A percentile compares a stretch with the other conserved stretches of the same genome.
phyloP scores from a whole-genome alignment of 2,797 vertebrate genomes.

The Gorsachius magnificus region DNA sequence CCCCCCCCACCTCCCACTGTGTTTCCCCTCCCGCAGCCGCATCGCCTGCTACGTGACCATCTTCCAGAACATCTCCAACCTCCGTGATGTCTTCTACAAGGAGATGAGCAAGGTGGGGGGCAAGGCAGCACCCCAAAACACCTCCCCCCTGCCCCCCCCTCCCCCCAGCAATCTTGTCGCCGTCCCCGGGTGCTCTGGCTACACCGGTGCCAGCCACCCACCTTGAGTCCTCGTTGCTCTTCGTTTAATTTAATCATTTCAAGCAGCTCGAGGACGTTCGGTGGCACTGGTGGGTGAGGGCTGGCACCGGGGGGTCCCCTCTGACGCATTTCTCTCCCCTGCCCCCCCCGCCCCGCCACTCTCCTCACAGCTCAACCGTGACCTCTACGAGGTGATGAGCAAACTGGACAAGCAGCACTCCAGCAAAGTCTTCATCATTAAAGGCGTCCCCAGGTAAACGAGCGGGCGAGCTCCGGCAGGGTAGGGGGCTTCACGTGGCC shows the following conservation, averaged over 20 bases:
- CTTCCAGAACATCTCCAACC: constrained; percentile 89
- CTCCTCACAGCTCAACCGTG: constrained; percentile 82
- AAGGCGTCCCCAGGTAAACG: constrained; percentile 84
- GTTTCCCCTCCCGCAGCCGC: constrained; percentile 76
- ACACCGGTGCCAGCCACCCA: rapidly evolving
- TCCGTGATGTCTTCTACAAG: constrained; percentile 89
- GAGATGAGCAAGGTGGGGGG: constrained; percentile 88
- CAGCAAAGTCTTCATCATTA: constrained; percentile 87
- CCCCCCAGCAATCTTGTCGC: neutral
- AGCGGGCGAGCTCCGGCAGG: rapidly evolving
- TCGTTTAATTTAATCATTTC: rapidly evolving
- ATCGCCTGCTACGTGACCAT: constrained; percentile 90
- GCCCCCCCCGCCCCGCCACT: neutral
- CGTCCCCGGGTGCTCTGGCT: rapidly evolving
- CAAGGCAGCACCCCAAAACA: neutral
- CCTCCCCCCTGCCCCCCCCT: rapidly evolving
- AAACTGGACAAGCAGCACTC: constrained; percentile 92
- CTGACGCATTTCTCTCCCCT: neutral
- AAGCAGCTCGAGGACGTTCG: rapidly evolving
- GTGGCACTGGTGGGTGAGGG: neutral
- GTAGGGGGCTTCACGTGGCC: rapidly evolving
- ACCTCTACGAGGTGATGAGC: constrained; percentile 88
- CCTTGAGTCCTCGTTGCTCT: rapidly evolving
- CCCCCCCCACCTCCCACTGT: rapidly evolving
- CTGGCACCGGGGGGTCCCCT: rapidly evolving